Evolutionary conservation across 1,140 invertebrate genomes (phyloP), one percentile per base, ranked within the genome.

Genomic region (Scaptomyza hsui): DNA sequence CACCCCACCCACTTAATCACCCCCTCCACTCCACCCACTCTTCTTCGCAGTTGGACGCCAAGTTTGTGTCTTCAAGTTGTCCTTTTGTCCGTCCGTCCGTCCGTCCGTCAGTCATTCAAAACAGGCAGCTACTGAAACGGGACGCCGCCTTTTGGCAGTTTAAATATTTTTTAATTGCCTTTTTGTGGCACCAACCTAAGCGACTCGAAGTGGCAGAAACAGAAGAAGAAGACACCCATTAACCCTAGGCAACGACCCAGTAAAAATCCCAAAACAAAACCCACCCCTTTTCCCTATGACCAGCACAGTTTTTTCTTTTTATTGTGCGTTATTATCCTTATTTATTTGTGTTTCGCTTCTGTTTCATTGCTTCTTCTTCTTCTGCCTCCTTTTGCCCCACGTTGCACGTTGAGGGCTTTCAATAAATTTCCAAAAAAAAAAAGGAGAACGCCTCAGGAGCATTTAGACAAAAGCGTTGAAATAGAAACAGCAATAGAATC

Each of bases 91-190:
- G 4, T 19, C n/a, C 15, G 10, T 37, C 32, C 19, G 45, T 26
- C 29, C 47, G 13, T 19, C 57, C 64, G 63, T 55, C 77, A 67
- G 69, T 69, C 59, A 49, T 32, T 68, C 55, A 53, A 53, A 24
- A 12, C 15, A n/a, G 5, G 37, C 4, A 1, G 0, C 26, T 24
- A 37, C 19, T 24, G 21, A 6, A 16, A 47, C 18, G 37, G 26
- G 41, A 24, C 70, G 49, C 57, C 52, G 39, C 53, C 70, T 68
- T 72, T 75, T 79, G 72, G 83, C 69, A 74, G 67, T 78, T 89
- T 78, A 89, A 89, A 89, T 78, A 85, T 89, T 89, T 89, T 89
- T 89, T 85, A 89, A 89, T 89, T 89, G 85, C 68, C 76, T 49
- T 71, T 69, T 5, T 29, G 0, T 9, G 26, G 6, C 24, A 5